Percentiles rank a stretch among this genome's conserved stretches.
Conservation (phyloP, 2,888 invertebrate species). For the Rhagonycha lutea region DNA sequence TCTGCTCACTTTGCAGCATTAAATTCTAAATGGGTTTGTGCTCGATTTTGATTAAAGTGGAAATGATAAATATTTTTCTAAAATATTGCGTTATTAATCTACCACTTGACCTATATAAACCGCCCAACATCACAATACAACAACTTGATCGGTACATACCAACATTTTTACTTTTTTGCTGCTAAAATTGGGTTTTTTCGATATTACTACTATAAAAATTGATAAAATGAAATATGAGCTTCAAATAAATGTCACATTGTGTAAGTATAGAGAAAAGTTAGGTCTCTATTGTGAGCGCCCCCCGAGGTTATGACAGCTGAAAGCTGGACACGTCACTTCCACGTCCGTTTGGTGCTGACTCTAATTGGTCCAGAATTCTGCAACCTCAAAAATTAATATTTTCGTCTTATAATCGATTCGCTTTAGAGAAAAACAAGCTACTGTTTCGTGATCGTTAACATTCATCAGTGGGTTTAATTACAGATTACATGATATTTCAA, state of each 20-base stretch:
- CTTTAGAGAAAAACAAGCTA: background rate
- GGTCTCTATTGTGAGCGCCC: slow-evolving; percentile 28
- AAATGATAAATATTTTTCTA: slow-evolving; percentile 2
- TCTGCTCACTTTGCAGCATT: slow-evolving; percentile 28
- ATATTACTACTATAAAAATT: background rate
- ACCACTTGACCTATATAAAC: background rate
- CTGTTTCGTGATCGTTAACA: background rate
- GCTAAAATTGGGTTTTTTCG: background rate
- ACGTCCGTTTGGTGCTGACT: slow-evolving; percentile 30
- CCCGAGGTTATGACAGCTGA: slow-evolving; percentile 28
- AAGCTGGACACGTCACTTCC: slow-evolving; percentile 33
- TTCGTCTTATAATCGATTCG: background rate
- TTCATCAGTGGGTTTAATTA: background rate
- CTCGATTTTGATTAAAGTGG: slow-evolving; percentile 15
- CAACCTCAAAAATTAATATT: slow-evolving; percentile 13
- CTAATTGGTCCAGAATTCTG: slow-evolving; percentile 29
- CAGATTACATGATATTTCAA: background rate
- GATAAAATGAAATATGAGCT: slow-evolving; percentile 18
- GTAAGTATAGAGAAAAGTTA: slow-evolving; percentile 22
- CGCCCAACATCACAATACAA: background rate
- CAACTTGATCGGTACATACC: background rate
- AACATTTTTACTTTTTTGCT: background rate
- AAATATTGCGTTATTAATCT: background rate
- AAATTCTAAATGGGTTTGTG: slow-evolving; percentile 23
- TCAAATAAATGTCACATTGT: slow-evolving; percentile 30